Evolutionary conservation across 2,113 vertebrate genomes (phyloP), one percentile per base, ranked within the genome.

Genomic region (human (Homo sapiens)): DNA sequence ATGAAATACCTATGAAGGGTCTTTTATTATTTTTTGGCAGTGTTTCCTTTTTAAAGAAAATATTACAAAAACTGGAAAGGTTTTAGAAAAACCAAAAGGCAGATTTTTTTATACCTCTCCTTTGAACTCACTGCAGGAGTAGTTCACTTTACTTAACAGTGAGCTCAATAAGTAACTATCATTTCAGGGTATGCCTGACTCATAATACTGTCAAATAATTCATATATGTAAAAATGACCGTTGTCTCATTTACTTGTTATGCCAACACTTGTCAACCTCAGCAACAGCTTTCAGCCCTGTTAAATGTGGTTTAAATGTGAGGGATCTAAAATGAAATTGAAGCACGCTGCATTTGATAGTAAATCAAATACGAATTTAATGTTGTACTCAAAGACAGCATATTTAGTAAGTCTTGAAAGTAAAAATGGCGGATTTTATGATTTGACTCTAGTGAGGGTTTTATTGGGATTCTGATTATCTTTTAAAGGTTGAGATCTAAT

Each of bases 291-390:
- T 61, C 76, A 97, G 64, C 4, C 80, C 25, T 96, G 78, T 89
- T 97, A 97, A 98, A 94, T 97, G 97, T 93, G 92, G 45, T 97
- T 97, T 90, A 98, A 96, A 95, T 72, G 16, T 92, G 94, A 97
- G 17, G 12, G 86, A 93, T 85, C 43, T 96, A 94, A 91, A 75
- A 94, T 95, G 52, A 97, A 93, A 96, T 73, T 61, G 61, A 55
- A 1, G 8, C 11, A 72, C 25, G 82, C 68, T 94, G 57, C 52
- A 95, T 72, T 43, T 85, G 81, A 96, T 86, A 68, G 68, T 98
- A 95, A 97, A 97, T 97, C 55, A 97, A 96, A 73, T 35, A 82
- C 30, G 75, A 95, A 96, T 97, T 93, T 89, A 96, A 82, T 93
- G 81, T 52, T 97, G 1, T 38, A 89, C 13, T 80, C 30, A 83